Evolutionary conservation across 2,888 invertebrate species (phyloP).

Genomic region (Chymomyza amoena): DNA sequence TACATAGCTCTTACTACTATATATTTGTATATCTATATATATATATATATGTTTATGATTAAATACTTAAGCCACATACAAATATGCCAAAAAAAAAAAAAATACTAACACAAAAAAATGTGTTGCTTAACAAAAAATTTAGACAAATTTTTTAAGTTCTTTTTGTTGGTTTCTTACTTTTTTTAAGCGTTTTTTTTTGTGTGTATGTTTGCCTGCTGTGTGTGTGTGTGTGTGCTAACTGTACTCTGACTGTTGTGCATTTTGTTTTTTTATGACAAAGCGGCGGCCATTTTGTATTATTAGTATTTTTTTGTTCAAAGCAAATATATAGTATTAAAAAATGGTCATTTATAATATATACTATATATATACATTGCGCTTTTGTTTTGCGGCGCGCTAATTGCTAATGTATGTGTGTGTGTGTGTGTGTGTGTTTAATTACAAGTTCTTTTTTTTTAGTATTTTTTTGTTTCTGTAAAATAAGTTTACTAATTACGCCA

Average conservation of each 20-base stretch:
- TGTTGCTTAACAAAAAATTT: conserved; percentile 2
- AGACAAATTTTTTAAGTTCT: conserved; percentile 37
- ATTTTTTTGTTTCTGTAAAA: neutral
- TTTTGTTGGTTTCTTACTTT: conserved; percentile 28
- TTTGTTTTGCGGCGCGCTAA: conserved; percentile 8
- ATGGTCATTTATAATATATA: neutral
- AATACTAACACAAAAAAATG: conserved; percentile 5
- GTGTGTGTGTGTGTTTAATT: conserved; percentile 11
- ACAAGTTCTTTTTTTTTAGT: neutral
- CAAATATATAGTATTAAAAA: too few species aligned
- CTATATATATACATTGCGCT: conserved; percentile 5
- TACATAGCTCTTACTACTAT: conserved; percentile 15
- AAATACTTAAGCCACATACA: neutral
- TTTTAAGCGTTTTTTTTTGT: conserved; percentile 32
- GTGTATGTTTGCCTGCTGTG: conserved; percentile 42
- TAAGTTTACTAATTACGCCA: conserved; percentile 4
- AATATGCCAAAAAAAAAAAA: conserved; percentile 16
- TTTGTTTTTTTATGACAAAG: neutral
- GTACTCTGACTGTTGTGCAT: neutral
- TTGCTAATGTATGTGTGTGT: conserved; percentile 18
- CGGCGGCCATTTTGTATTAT: neutral
- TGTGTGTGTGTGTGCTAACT: neutral
- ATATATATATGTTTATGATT: conserved; percentile 33
- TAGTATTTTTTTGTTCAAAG: too few species aligned
- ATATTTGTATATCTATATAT: conserved; percentile 39